These are phyloP conservation scores for Hemitrygon akajei DNA, from an alignment of 2,797 vertebrate species.

Conservation along the genomic window DNA sequence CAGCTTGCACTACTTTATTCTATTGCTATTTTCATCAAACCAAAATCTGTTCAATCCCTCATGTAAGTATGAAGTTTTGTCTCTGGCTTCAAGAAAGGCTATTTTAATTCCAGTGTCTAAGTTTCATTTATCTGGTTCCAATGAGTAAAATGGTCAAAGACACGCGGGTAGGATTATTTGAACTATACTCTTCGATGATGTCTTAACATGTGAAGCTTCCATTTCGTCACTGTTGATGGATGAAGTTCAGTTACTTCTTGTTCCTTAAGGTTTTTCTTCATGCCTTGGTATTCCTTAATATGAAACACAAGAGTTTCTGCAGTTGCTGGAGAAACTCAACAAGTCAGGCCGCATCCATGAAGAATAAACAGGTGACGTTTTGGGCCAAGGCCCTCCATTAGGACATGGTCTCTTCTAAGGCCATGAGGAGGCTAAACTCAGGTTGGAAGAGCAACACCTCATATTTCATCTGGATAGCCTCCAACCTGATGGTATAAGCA, in stretches of 20 bases:
- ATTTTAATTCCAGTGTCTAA: conserved; percentile 3
- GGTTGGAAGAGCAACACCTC: too few species aligned
- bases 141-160: neutral
- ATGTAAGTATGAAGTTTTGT: conserved; percentile 71
- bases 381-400: too few species aligned
- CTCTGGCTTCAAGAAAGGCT: neutral
- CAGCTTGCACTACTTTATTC: conserved; percentile 98
- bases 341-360: too few species aligned
- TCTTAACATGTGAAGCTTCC: neutral
- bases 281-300: neutral
- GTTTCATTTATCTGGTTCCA: neutral
- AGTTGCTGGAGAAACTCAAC: too few species aligned
- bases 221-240: neutral
- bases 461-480: too few species aligned
- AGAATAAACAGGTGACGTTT: too few species aligned
- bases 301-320: too few species aligned
- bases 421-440: too few species aligned
- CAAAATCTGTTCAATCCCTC: conserved; percentile 96
- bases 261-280: neutral
- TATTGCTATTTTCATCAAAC: conserved; percentile 98
- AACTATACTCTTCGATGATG: neutral
- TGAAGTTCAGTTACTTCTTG: neutral
- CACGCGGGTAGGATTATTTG: neutral
- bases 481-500: too few species aligned
- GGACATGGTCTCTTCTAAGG: too few species aligned